Conservation (phyloP, 2,888 invertebrate species). For the Drosophila dives region DNA sequence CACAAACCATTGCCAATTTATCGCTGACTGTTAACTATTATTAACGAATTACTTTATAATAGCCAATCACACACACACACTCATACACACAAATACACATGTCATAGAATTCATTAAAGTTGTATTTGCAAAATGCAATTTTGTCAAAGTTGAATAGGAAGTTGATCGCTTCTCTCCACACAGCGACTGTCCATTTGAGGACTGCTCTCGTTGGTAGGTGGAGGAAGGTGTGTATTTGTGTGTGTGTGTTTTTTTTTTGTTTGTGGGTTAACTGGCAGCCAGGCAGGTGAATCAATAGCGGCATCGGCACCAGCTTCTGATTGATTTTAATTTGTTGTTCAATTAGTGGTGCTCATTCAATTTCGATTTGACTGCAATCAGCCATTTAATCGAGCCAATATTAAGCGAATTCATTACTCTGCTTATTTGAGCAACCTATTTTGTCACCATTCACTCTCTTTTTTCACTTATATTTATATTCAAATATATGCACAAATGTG, state of each 20-base stretch:
- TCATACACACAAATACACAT: slow-evolving; percentile 9
- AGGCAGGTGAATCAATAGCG: slow-evolving; percentile 45
- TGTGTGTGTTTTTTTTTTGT: not conserved
- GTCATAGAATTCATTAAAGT: slow-evolving; percentile 39
- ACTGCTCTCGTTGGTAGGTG: not conserved
- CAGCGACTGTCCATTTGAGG: not conserved
- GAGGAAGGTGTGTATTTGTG: not conserved
- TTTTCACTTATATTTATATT: slow-evolving; percentile 1
- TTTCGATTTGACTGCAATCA: slow-evolving; percentile 54
- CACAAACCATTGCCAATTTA: slow-evolving; percentile 68
- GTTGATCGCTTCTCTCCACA: not conserved
- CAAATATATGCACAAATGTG: not conserved
- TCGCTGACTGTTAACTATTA: slow-evolving; percentile 76
- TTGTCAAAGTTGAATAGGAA: slow-evolving; percentile 58
- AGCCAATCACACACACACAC: slow-evolving; percentile 22
- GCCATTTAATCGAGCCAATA: slow-evolving; percentile 30
- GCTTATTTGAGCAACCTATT: slow-evolving; percentile 1
- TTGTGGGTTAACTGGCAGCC: slow-evolving; percentile 16
- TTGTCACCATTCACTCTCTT: not conserved
- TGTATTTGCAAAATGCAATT: slow-evolving; percentile 62
- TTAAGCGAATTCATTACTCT: slow-evolving; percentile 16
- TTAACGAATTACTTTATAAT: slow-evolving; percentile 76
- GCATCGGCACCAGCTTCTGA: slow-evolving; percentile 40
- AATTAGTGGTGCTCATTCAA: slow-evolving; percentile 68
- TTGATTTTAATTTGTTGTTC: slow-evolving; percentile 77